These are phyloP conservation scores for Dreissena polymorpha DNA, from an alignment of 1,140 invertebrate species.

Conservation along the genomic window DNA sequence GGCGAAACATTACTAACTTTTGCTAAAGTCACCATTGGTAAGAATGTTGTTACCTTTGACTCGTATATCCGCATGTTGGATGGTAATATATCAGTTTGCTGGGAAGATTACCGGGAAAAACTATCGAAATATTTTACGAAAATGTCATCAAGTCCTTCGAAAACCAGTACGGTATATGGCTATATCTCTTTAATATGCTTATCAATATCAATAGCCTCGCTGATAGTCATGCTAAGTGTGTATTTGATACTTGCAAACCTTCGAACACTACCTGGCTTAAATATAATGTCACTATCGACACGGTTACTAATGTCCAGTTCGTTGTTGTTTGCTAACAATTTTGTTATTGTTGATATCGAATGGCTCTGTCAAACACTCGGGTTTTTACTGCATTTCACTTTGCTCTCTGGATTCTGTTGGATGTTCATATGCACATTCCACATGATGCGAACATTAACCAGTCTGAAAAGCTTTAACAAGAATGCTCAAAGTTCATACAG, in stretches of 20 bases:
- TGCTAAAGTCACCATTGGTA: no score
- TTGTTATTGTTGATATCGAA: slow-evolving; percentile 10
- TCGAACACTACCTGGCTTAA: background rate
- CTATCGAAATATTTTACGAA: no score
- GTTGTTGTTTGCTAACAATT: slow-evolving; percentile 55
- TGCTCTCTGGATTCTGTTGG: slow-evolving; percentile 96
- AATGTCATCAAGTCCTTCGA: no score
- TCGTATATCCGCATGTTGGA: no score
- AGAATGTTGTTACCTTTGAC: no score
- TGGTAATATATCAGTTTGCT: no score
- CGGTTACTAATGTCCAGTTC: background rate
- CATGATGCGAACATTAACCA: slow-evolving; percentile 80
- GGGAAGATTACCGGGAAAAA: no score
- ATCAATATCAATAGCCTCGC: no score
- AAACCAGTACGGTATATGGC: no score
- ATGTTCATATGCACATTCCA: slow-evolving; percentile 92
- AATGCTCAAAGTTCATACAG: background rate
- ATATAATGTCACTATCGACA: slow-evolving; percentile 4
- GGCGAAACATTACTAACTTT: no score
- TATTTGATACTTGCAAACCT: background rate
- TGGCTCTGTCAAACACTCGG: slow-evolving; percentile 82
- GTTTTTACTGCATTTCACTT: slow-evolving; percentile 93
- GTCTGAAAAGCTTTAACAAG: background rate
- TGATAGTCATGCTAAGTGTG: no score
- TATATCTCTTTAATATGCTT: no score